Evolutionary conservation across 2,888 invertebrate species (phyloP), one percentile per base, ranked within the genome.

Genomic region (Dione vanillae): DNA sequence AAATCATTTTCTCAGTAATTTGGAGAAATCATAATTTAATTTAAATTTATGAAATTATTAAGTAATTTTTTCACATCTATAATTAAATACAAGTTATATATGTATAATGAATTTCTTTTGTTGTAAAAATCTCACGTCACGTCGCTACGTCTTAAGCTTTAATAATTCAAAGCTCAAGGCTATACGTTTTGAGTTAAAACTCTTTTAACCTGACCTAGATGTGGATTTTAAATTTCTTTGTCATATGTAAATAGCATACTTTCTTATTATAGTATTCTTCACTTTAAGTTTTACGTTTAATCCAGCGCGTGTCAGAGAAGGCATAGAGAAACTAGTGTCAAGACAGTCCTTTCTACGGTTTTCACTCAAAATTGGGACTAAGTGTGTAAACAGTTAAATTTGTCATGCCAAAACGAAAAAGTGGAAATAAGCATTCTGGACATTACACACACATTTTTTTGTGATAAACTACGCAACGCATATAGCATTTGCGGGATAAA

Each of bases 121-220:
- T 35, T 6, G 56, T 56, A 56, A 37, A 56, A 56, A 37, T 37
- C 11, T 56, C 37, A 56, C 56, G 56, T 56, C 16, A 37, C 16
- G 37, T 37, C 11, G 7, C 56, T 16, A 56, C 56, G 37, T 43
- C 27, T 61, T 27, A 61, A 61, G 61, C 61, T 61, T 43, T 61
- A 61, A 61, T 61, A 45, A 43, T 61, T 61, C 27, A 61, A 61
- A 61, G 45, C 61, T 61, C 27, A 45, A 61, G 61, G 61, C 45
- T 45, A 19, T 20, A 27, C 9, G 11, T 45, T 61, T 61, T 61
- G 35, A 35, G 27, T 27, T 45, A 61, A 61, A 45, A 9, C 16
- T 16, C 11, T 61, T 61, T 35, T 16, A 45, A 27, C 41, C 20
- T 45, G 61, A 61, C 61, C 45, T 61, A 45, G 61, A 61, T 45